Evolutionary conservation across 2,888 invertebrate species (phyloP), one percentile per base, ranked within the genome.

Genomic region (Tenthredo amoena): DNA sequence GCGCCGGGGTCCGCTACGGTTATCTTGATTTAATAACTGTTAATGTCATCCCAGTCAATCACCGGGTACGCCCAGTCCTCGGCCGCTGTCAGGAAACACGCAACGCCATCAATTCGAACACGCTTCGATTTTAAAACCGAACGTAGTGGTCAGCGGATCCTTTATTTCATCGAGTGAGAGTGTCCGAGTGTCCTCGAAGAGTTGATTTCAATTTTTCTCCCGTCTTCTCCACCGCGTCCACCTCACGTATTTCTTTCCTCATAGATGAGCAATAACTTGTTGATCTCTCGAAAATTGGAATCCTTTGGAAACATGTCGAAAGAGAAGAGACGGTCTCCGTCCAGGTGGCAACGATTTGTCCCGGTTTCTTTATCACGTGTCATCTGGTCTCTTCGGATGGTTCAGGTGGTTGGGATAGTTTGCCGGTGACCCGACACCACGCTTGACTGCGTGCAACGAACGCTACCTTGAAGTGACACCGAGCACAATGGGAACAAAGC

Each of bases 301-400:
- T 77, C 18, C 6, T 77, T 31, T 31, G 34, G 7, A 77, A 50
- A 50, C 3, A 43, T 43, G 68, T 34, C 31, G 68, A 40, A 62
- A 89, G 91, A 89, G 89, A 90, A 91, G 89, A 90, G 89, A 89
- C 90, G 90, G 90, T 91, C 87, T 62, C 86, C 91, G 91, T 92
- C 92, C 91, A 92, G 92, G 93, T 93, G 93, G 93, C 92, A 93
- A 91, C 93, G 92, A 93, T 93, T 93, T 93, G 93, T 93, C 68
- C 83, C 55, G 91, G 90, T 91, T 88, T 88, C 91, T 91, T 93
- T 93, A 93, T 93, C 93, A 91, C 89, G 89, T 92, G 91, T 92
- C 92, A 93, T 93, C 93, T 93, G 90, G 81, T 81, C 77, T 81
- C 62, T 81, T 62, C 81, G 47, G 47, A 62, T 21, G 68, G 65